These are phyloP conservation scores for Hylaeus anthracinus DNA, from an alignment of 1,140 invertebrate species.

Conservation along the genomic window DNA sequence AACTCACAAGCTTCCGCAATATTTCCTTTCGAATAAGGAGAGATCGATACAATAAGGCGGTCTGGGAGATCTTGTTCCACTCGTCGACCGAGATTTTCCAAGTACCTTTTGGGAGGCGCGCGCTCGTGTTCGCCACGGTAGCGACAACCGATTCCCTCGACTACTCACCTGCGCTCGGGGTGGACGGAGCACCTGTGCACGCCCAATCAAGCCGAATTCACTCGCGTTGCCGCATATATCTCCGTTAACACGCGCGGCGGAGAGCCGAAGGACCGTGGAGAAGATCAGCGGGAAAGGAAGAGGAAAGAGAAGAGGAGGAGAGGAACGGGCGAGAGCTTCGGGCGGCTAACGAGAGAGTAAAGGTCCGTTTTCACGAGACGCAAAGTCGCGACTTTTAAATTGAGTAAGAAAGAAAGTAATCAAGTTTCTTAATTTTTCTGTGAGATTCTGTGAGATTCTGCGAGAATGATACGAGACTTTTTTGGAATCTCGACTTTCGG, in stretches of 20 bases:
- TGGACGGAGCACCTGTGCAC: constrained; percentile 49
- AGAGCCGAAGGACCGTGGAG: background rate
- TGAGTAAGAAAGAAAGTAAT: too few relatives aligned
- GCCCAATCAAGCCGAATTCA: constrained; percentile 59
- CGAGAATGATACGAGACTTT: too few relatives aligned
- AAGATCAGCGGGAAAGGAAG: background rate
- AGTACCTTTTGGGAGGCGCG: background rate
- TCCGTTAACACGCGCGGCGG: constrained; percentile 48
- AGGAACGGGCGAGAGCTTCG: constrained; percentile 32
- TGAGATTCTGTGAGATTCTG: too few relatives aligned
- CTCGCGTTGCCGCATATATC: constrained; percentile 54
- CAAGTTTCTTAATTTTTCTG: too few relatives aligned
- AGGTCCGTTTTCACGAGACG: too few relatives aligned
- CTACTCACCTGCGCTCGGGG: constrained; percentile 26
- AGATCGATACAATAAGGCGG: background rate
- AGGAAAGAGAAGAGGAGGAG: too few relatives aligned
- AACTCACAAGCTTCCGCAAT: too few relatives aligned
- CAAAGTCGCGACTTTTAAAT: too few relatives aligned
- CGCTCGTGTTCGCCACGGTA: constrained; percentile 3
- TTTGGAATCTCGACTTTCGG: too few relatives aligned
- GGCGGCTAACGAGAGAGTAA: constrained; percentile 63
- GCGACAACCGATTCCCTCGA: constrained; percentile 34
- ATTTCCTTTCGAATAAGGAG: background rate
- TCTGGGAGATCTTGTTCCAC: background rate
- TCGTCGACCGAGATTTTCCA: constrained; percentile 48